Conservation (phyloP, 1,140 invertebrate species). For the Drosophila oshimai region DNA sequence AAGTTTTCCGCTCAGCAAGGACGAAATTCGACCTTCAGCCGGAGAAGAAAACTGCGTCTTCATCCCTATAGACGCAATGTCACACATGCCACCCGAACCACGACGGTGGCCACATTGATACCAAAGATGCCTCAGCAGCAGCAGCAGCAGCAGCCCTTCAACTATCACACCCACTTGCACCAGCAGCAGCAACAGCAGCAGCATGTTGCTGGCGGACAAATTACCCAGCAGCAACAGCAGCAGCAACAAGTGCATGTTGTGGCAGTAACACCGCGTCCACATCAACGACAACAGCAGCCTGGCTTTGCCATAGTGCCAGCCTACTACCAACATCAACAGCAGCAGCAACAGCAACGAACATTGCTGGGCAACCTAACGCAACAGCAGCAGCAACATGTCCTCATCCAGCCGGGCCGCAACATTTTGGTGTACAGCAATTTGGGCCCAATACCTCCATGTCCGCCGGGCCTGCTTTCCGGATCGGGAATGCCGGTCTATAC, state of each 20-base stretch:
- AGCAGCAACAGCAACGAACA: slow-evolving; percentile 61
- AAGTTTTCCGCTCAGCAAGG: slow-evolving; percentile 45
- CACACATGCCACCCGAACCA: slow-evolving; percentile 71
- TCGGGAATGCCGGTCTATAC: slow-evolving; percentile 57
- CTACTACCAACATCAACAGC: slow-evolving; percentile 61
- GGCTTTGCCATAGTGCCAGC: slow-evolving; percentile 44
- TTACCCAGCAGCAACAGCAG: slow-evolving; percentile 47
- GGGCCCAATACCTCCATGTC: slow-evolving; percentile 70
- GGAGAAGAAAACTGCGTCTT: slow-evolving; percentile 52
- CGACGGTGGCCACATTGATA: slow-evolving; percentile 58
- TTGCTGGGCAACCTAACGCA: slow-evolving; percentile 55
- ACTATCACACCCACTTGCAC: slow-evolving; percentile 48
- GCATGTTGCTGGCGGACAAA: slow-evolving; percentile 20
- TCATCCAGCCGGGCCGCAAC: slow-evolving; percentile 68
- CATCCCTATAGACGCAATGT: slow-evolving; percentile 59
- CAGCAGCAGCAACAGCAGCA: slow-evolving; percentile 60
- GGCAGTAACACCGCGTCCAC: slow-evolving; percentile 53
- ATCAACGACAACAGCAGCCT: slow-evolving; percentile 36
- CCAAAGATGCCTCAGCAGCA: slow-evolving; percentile 59
- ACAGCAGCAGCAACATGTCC: slow-evolving; percentile 63
- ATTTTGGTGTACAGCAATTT: slow-evolving; percentile 74
- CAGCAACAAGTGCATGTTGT: slow-evolving; percentile 58
- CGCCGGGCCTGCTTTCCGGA: slow-evolving; percentile 58
- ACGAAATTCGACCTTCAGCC: slow-evolving; percentile 36
- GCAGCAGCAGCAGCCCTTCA: slow-evolving; percentile 56